Base-by-base conservation (phyloP, 2,888 invertebrate species). In the Cheilosia pagana region DNA sequence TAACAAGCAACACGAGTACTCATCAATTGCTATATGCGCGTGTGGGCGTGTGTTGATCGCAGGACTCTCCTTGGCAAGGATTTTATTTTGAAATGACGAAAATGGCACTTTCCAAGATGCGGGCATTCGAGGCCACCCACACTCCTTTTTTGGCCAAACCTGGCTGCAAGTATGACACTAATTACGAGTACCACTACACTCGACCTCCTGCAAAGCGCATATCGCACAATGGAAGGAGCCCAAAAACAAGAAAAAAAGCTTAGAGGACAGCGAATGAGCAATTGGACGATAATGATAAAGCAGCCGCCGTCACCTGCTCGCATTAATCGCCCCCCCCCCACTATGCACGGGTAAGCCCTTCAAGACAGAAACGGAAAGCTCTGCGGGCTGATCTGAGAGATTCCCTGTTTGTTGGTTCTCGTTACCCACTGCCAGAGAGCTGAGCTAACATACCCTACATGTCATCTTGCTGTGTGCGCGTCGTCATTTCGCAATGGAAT, bases 271-370 rank as follows among this genome's bases (percentile, higher is more conserved):
- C 55, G 50, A 62, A 81, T 60, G 67, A 74, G 55, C 52, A 74
- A 65, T 45, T 25, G 74, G 35, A 57, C 50, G 48, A 71, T 75
- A 81, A 70, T 76, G 52, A 70, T 50, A 63, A 63, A 59, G 59
- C 50, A 28, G 25, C 55, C 57, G 57, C 50, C 39, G 25, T 48
- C 57, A 28, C 16, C 25, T 1, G 52, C 12, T 25, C 12, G 3
- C 12, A 28, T n/a, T n/a, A n/a, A n/a, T n/a, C n/a, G n/a, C n/a
- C 8, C 8, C 39, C 63, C 68, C 75, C 55, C 57, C n/a, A 45
- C 14, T 28, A n/a, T 57, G 3, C 12, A 35, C 35, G 35, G 12
- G 57, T 35, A 31, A 53, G n/a, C 12, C 50, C 10, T 28, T 50
- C 28, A 6, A 62, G 39, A 43, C 3, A n/a, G 31, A 14, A 23